Evolutionary conservation across 2,888 invertebrate genomes (phyloP).

Genomic region (Oasisia sp.): DNA sequence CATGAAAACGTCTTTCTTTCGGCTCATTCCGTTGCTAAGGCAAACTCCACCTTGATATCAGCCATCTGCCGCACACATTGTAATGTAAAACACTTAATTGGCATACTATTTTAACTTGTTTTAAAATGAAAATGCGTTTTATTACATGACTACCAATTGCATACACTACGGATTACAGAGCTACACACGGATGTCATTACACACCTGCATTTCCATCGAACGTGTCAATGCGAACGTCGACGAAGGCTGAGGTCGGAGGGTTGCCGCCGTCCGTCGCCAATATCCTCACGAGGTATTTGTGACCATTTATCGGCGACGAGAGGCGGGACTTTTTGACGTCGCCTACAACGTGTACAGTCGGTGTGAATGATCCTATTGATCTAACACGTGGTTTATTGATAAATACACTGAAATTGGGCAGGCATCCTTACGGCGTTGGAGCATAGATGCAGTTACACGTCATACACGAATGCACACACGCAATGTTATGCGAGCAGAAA

Average conservation of each 20-base stretch:
- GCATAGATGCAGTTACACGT: not conserved
- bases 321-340: conserved; percentile 18
- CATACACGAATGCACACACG: no score
- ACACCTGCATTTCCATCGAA: conserved; percentile 43
- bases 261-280: conserved; percentile 47
- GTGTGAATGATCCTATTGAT: not conserved
- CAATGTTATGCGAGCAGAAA: no score
- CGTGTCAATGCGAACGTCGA: conserved; percentile 52
- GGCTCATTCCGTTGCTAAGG: not conserved
- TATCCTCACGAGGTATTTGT: conserved; percentile 1
- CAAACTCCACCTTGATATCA: not conserved
- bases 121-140: not conserved
- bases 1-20: not conserved
- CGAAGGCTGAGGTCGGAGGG: conserved; percentile 42
- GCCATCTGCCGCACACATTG: not conserved
- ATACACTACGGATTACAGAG: not conserved
- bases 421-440: not conserved
- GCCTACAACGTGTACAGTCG: not conserved
- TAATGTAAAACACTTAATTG: not conserved
- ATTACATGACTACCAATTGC: not conserved
- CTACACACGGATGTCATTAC: not conserved
- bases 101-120: not conserved
- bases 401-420: not conserved
- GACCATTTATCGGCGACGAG: not conserved
- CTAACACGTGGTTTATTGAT: not conserved